Conservation (phyloP, 2,888 invertebrate species). For the Caenorhabditis becei region DNA sequence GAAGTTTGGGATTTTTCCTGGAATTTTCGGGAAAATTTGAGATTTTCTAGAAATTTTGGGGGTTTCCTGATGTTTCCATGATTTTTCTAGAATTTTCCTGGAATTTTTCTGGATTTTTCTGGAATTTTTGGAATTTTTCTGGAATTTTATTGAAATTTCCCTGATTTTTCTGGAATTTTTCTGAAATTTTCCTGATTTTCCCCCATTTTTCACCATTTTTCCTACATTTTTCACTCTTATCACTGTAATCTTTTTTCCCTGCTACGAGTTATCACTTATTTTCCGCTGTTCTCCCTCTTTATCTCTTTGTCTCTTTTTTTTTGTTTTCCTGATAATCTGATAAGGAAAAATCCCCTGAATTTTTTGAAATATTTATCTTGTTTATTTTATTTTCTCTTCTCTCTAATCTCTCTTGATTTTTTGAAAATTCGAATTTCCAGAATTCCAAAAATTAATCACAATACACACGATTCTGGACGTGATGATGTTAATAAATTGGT, state of each 20-base stretch:
- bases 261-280: neutral
- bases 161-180: no score
- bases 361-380: neutral
- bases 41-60: no score
- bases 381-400: no score
- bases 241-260: no score
- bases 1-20: neutral
- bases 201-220: slow-evolving; percentile 3
- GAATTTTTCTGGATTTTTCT: slow-evolving; percentile 10
- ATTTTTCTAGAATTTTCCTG: neutral
- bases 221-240: neutral
- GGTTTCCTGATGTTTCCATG: no score
- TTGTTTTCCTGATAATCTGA: no score
- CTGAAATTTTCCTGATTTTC: slow-evolving; percentile 9
- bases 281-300: neutral
- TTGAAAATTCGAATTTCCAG: neutral
- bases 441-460: neutral
- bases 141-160: no score
- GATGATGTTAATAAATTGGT: slow-evolving; percentile 3
- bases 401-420: no score
- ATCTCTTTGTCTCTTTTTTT: no score
- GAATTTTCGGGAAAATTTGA: neutral
- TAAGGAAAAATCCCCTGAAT: no score
- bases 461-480: neutral
- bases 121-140: no score